Base-by-base conservation (phyloP, 2,888 invertebrate species). In the Napeogenes sylphis region DNA sequence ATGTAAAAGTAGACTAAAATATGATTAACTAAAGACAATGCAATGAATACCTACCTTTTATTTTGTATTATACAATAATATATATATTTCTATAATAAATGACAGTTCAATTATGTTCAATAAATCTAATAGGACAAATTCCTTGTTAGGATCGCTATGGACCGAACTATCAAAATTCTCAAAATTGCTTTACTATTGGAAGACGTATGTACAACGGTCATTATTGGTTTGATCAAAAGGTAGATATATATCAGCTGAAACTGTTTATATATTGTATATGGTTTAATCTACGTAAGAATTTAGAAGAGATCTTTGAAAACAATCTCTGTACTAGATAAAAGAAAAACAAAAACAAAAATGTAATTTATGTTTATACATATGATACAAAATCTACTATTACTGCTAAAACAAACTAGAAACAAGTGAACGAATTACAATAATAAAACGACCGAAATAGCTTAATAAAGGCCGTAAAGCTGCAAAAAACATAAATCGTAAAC, bases 161-260 rank as follows among this genome's bases (percentile, higher is more conserved):
- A 64, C 67, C 62, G 73, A 77, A 75, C 79, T 82, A 83, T 83
- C 75, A 78, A 81, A 83, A 83, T 83, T 80, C 81, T 78, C 78
- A 70, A 72, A 77, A 72, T 78, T 73, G 76, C 74, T 76, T 73
- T 55, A 66, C 51, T 66, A 66, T 60, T 38, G 64, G 51, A 56
- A 58, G 58, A 59, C 56, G 57, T 45, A 60, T 62, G 58, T 30
- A 51, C 51, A 45, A 45, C 38, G 2, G 51, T 51, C 56, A 56
- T 61, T 63, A 55, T 61, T 60, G 21, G 21, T 21, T 21, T 21
- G 21, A 21, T 21, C 21, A 45, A 42, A 42, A 42, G 10, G 8
- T 2, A 42, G 6, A 10, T 3, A 21, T 35, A 5, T 35, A 4
- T 5, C 35, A 35, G 4, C 35, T 35, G 35, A 35, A 6, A 35